These are phyloP conservation scores for Augochlorella aurata DNA, from an alignment of 2,888 invertebrate genomes.

Conservation along the genomic window DNA sequence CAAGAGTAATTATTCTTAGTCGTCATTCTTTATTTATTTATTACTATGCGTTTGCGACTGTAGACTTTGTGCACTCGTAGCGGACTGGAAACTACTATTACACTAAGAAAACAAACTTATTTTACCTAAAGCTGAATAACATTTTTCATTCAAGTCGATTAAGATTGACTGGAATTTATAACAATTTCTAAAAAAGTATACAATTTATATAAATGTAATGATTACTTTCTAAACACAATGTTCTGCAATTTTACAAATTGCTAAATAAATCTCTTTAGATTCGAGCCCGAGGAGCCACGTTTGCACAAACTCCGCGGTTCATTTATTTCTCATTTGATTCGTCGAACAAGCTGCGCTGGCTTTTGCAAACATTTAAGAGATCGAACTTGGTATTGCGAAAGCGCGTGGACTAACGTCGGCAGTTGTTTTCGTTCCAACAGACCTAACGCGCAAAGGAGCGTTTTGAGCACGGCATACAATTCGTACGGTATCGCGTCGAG, in stretches of 20 bases:
- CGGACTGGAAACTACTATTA: no score
- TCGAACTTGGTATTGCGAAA: background rate
- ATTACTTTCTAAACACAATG: no score
- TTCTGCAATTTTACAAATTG: background rate
- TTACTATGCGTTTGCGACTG: background rate
- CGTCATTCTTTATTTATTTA: background rate
- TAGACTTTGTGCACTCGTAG: background rate
- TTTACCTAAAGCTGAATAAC: background rate
- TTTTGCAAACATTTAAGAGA: background rate
- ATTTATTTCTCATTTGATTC: background rate
- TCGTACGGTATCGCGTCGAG: constrained; percentile 60
- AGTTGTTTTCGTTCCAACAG: constrained; percentile 58
- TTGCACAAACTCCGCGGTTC: background rate
- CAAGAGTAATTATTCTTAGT: constrained; percentile 4
- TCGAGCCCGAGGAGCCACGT: fast-evolving
- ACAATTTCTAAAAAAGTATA: no score
- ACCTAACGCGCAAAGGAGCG: constrained; percentile 68
- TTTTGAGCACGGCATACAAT: constrained; percentile 63
- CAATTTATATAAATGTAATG: no score
- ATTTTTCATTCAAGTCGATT: background rate
- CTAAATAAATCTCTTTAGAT: background rate
- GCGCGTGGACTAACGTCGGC: constrained; percentile 1
- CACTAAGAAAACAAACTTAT: no score
- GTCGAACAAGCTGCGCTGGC: background rate
- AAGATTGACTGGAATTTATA: no score